Percentiles rank a stretch among this genome's conserved stretches.
Evolutionary conservation across 2,797 vertebrate genomes (phyloP).

Genomic region (Falco biarmicus): DNA sequence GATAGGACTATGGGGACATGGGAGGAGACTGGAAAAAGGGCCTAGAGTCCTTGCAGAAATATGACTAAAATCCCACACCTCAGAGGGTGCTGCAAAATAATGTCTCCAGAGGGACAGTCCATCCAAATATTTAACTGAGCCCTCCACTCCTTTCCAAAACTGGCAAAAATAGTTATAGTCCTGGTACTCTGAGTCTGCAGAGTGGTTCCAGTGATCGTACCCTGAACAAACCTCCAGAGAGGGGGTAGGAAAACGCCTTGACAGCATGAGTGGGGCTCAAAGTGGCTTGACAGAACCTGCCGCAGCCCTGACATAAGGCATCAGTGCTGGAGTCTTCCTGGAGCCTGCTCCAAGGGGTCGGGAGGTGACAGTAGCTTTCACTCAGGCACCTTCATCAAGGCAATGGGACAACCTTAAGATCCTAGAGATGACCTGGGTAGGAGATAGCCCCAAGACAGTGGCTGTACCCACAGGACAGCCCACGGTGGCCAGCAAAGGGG

Average conservation of each 20-base stretch:
- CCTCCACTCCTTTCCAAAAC: background rate
- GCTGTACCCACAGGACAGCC: background rate
- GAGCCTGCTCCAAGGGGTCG: fast-evolving
- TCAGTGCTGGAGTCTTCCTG: background rate
- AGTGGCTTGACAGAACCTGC: background rate
- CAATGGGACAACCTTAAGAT: background rate
- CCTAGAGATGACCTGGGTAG: background rate
- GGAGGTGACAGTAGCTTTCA: background rate
- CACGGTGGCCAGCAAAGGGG: fast-evolving
- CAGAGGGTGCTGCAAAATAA: background rate
- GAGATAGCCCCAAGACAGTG: background rate
- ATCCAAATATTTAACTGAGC: background rate
- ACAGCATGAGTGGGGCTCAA: background rate
- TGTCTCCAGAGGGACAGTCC: background rate
- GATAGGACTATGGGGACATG: background rate
- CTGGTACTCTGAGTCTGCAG: background rate
- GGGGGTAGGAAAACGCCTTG: background rate
- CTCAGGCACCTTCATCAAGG: background rate
- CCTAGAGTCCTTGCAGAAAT: background rate
- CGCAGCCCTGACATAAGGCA: background rate
- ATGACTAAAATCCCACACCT: background rate
- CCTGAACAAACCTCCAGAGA: background rate
- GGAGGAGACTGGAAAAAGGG: background rate
- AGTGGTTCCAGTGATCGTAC: fast-evolving
- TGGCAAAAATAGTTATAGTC: background rate